Percentiles rank a stretch among this genome's conserved stretches.
phyloP scores from a whole-genome alignment of 2,113 vertebrate genomes.

The Rhadina sibilatrix region DNA sequence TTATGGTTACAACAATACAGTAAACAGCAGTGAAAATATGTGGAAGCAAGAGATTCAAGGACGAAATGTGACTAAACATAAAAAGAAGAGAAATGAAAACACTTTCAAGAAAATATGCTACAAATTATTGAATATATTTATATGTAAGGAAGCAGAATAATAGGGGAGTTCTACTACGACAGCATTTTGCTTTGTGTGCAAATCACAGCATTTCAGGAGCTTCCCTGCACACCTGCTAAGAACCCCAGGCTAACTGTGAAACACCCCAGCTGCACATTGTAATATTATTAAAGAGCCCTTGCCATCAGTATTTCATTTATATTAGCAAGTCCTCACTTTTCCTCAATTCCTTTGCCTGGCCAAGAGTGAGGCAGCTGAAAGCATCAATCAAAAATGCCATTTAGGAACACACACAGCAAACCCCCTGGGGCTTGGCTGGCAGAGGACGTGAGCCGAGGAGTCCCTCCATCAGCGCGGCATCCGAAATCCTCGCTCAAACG shows the following conservation, averaged over 20 bases:
- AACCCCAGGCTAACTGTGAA: not conserved
- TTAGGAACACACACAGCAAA: constrained; percentile 10
- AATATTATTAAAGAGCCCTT: not conserved
- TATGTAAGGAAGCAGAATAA: not conserved
- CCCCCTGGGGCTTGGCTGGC: not conserved
- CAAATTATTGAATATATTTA: not conserved
- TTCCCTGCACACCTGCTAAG: not conserved
- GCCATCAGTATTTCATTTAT: constrained; percentile 25
- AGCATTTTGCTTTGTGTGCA: not conserved
- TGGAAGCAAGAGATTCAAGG: constrained; percentile 22
- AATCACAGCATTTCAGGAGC: not conserved
- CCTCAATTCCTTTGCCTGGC: not conserved
- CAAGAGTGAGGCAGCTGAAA: constrained; percentile 31
- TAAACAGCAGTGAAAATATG: not conserved
- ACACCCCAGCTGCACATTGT: not conserved
- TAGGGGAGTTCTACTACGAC: not conserved
- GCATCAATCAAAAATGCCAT: constrained; percentile 43
- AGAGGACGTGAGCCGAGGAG: not conserved
- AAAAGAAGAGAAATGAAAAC: not conserved
- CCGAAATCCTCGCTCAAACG: not conserved
- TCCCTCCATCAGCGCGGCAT: not conserved
- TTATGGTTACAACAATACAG: constrained; percentile 37
- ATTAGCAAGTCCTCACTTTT: not conserved
- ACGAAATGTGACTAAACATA: not conserved
- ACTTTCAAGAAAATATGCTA: not conserved